Evolutionary conservation across 2,888 invertebrate species (phyloP), one percentile per base, ranked within the genome.

Genomic region (Barypeithes pellucidus): DNA sequence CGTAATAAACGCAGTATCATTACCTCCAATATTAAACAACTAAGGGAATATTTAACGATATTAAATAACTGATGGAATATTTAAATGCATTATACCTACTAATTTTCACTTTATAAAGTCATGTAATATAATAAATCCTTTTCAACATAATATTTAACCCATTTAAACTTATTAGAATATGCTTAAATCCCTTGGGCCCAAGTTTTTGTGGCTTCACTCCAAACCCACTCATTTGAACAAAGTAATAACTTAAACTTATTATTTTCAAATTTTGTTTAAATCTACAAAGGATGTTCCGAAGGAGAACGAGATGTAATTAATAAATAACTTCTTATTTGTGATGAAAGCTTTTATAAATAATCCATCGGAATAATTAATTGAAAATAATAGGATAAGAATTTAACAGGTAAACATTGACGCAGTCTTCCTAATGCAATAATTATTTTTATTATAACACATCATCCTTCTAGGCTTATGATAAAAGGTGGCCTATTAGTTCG

Each of bases 101-200:
- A n/a, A n/a, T 29, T 29, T 29, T 29, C 9, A 29, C 29, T 29
- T 29, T 5, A 29, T 29, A 29, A 2, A 29, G 3, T 9, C 29
- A 4, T 29, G 29, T 29, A 29, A 29, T n/a, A 29, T 7, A 5
- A 29, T 43, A 29, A 59, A 14, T 11, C 29, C n/a, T 9, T 14
- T 36, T 59, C 2, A 33, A 22, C 18, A 41, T 14, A 61, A n/a
- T 41, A 22, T 22, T 16, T 3, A 61, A 41, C 36, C 11, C 22
- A 24, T 50, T 50, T 20, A 50, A 50, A 22, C 50, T n/a, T 16
- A 50, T 50, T 50, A 50, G 22, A 50, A 50, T 24, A 50, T 50
- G 11, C 22, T 50, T 9, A 3, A 50, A 24, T 12, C n/a, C 50
- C 3, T 7, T 24, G 8, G n/a, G n/a, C 24, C 3, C 1, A 47